Evolutionary conservation across 2,113 vertebrate species (phyloP).

Genomic region (Pseudorhombus dupliciocellatus): DNA sequence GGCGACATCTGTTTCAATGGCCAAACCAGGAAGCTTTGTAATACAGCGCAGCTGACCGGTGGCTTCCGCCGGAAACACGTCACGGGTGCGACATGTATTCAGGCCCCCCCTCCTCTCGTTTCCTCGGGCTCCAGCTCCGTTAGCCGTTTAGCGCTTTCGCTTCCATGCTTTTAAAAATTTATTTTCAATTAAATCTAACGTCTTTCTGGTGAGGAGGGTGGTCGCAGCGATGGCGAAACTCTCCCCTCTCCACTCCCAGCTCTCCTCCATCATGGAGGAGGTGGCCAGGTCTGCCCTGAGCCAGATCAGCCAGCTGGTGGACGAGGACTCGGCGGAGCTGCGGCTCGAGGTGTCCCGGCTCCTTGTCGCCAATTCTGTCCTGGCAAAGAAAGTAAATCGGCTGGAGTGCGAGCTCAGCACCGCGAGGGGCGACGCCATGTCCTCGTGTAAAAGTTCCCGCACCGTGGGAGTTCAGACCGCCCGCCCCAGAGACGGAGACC

Average conservation of each 20-base stretch:
- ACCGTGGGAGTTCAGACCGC: constrained; percentile 68
- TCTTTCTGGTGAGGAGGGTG: not conserved
- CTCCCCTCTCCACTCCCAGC: constrained; percentile 64
- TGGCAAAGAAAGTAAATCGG: constrained; percentile 64
- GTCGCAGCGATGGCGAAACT: constrained; percentile 46
- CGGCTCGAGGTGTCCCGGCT: constrained; percentile 65
- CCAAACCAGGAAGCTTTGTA: constrained; percentile 51
- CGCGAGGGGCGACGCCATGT: constrained; percentile 35
- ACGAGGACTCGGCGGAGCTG: constrained; percentile 66
- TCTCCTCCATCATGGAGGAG: constrained; percentile 75
- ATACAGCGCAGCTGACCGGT: constrained; percentile 68
- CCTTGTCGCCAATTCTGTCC: constrained; percentile 56
- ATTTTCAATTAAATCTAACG: no score
- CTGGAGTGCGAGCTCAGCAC: constrained; percentile 63
- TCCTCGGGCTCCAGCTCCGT: constrained; percentile 1
- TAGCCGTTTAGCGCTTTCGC: not conserved
- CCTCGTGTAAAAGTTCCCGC: constrained; percentile 44
- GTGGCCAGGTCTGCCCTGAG: constrained; percentile 67
- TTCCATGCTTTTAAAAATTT: not conserved
- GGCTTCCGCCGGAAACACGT: constrained; percentile 69
- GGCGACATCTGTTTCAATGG: not conserved
- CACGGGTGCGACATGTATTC: constrained; percentile 58
- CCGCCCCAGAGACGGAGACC: constrained; percentile 31
- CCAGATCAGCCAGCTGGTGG: constrained; percentile 73
- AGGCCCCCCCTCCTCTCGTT: constrained; percentile 37